Conservation (phyloP, 2,113 vertebrate genomes). For the Forbesichthys agassizii region DNA sequence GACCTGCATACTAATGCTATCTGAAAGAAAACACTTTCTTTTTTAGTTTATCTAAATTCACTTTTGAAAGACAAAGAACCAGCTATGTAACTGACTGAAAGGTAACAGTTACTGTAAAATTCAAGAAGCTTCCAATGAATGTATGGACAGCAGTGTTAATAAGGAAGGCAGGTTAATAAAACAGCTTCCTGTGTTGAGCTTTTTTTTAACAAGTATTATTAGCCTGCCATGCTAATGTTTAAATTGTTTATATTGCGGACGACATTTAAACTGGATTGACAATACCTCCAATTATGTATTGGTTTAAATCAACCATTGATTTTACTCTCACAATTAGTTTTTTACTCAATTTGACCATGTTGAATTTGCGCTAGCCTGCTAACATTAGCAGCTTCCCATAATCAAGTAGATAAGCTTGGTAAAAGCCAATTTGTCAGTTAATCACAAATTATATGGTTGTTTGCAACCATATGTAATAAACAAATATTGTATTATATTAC, state of each 20-base stretch:
- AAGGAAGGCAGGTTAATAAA: conserved; percentile 25
- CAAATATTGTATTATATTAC: not conserved
- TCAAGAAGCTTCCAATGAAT: conserved; percentile 63
- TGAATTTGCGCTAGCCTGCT: no score
- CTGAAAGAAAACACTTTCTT: not conserved
- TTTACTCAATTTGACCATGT: no score
- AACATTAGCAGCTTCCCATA: not conserved
- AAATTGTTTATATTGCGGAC: no score
- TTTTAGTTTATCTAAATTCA: not conserved
- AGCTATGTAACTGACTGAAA: conserved; percentile 6
- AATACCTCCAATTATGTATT: no score
- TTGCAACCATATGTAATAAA: not conserved
- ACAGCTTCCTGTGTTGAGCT: not conserved
- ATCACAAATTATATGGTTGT: no score
- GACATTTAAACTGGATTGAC: no score
- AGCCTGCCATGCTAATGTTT: no score
- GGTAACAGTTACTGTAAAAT: conserved; percentile 45
- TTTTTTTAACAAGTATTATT: no score
- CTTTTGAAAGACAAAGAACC: not conserved
- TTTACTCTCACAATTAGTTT: no score
- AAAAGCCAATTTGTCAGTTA: no score
- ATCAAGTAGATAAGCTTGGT: not conserved
- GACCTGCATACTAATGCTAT: not conserved
- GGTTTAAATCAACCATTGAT: no score
- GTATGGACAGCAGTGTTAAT: conserved; percentile 26